phyloP scores from a whole-genome alignment of 2,888 invertebrate genomes.

The Ariolimax columbianus region DNA sequence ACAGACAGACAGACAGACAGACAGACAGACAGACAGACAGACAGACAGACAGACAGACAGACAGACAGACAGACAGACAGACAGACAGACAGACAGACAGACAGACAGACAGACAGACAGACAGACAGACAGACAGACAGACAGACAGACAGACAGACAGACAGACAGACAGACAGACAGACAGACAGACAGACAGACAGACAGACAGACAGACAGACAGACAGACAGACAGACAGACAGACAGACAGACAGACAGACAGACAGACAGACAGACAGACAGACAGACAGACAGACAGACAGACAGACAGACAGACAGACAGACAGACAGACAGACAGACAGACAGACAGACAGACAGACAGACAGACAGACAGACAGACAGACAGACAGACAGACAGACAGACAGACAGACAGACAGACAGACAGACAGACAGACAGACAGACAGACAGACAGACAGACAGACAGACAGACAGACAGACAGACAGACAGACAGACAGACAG shows the following conservation, averaged over 20 bases:
- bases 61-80: constrained; percentile 22
- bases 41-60: constrained; percentile 26
- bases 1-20: constrained; percentile 24
- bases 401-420: constrained; percentile 23
- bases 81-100: constrained; percentile 21
- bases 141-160: constrained; percentile 19
- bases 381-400: constrained; percentile 40
- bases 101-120: constrained; percentile 27
- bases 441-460: constrained; percentile 34
- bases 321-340: constrained; percentile 22
- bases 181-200: constrained; percentile 30
- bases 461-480: constrained; percentile 40
- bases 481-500: constrained; percentile 38
- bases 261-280: constrained; percentile 18
- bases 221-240: constrained; percentile 31
- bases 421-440: constrained; percentile 35
- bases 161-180: constrained; percentile 24
- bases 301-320: constrained; percentile 27
- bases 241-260: constrained; percentile 29
- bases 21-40: constrained; percentile 20
- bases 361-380: constrained; percentile 37
- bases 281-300: constrained; percentile 17
- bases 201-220: constrained; percentile 36
- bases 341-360: constrained; percentile 33
- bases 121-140: constrained; percentile 16